Percentiles rank a stretch among this genome's conserved stretches.
phyloP scores from a whole-genome alignment of 2,113 vertebrate genomes.

The Balaeniceps rex region DNA sequence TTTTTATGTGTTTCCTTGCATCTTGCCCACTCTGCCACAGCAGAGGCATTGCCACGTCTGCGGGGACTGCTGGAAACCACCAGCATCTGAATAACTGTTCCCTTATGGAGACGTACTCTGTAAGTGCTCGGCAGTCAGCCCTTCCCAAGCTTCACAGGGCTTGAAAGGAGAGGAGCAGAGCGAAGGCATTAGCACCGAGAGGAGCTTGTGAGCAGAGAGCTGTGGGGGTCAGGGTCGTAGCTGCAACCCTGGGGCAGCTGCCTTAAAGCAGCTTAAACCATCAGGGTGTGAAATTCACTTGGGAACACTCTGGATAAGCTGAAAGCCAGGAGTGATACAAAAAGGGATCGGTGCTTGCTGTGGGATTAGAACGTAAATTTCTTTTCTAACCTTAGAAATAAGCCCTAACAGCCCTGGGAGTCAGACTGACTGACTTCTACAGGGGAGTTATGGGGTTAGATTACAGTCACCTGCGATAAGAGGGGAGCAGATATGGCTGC shows the following conservation, averaged over 20 bases:
- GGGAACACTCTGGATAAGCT: background rate
- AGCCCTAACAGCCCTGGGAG: background rate
- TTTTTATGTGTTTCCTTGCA: background rate
- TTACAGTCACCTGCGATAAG: too few relatives aligned
- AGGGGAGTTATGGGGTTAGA: background rate
- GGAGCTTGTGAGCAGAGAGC: background rate
- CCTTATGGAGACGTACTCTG: rapidly evolving
- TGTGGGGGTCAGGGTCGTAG: background rate
- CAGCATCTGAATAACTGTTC: too few relatives aligned
- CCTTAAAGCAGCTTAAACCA: background rate
- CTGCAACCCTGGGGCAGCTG: background rate
- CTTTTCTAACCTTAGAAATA: background rate
- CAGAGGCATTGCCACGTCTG: background rate
- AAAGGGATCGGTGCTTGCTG: background rate
- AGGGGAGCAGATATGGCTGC: background rate
- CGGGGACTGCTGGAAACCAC: background rate
- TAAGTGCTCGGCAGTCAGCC: too few relatives aligned
- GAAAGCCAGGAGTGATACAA: background rate
- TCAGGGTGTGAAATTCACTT: background rate
- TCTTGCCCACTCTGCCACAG: background rate
- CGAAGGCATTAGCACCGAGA: background rate
- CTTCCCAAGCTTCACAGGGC: background rate
- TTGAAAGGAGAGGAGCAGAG: background rate
- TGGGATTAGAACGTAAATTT: background rate
- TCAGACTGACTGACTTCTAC: background rate